Evolutionary conservation across 2,888 invertebrate species (phyloP), one percentile per base, ranked within the genome.

Genomic region (Keiferia lycopersicella): DNA sequence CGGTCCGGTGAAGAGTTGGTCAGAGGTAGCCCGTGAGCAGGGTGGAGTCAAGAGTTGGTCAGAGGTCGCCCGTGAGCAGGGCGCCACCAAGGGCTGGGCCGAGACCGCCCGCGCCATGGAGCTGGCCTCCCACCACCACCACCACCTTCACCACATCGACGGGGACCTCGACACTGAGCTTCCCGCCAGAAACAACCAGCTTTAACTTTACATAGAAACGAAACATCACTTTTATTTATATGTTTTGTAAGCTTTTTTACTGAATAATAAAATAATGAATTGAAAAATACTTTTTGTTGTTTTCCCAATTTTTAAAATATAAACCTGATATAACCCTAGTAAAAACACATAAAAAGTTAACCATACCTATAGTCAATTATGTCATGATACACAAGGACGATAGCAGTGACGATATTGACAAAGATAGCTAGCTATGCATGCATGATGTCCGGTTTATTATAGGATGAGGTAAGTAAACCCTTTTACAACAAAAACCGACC

Each of bases 1-100:
- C 41, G 41, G 14, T 12, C 16, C 59, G n/a, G 48, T 63, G 20
- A 66, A 67, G 10, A 45, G 58, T 6, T 70, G 64, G 69, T 8
- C 51, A 3, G 51, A 51, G 20, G 51, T 20, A 22, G 51, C 18
- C 20, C 51, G 22, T 51, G 51, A 22, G 18, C 20, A 51, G 22
- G 22, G 22, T 10, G 12, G 12, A 12, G 20, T 22, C 12, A 51
- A 51, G 20, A 12, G 20, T 12, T 22, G 51, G 20, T 20, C 51
- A 1, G 51, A 51, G 12, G 20, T 20, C 20, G 51, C 18, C 1
- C 51, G 22, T 12, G 51, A 18, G 20, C 18, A 20, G 51, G 20
- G 10, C 6, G 26, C 53, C 22, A 2, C 8, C 14, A 56, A 56
- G 30, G 22, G 30, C 56, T 56, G 56, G 56, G 22, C 30, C 7